Evolutionary conservation across 1,140 invertebrate genomes (phyloP), one percentile per base, ranked within the genome.

Genomic region (Spodoptera frugiperda): DNA sequence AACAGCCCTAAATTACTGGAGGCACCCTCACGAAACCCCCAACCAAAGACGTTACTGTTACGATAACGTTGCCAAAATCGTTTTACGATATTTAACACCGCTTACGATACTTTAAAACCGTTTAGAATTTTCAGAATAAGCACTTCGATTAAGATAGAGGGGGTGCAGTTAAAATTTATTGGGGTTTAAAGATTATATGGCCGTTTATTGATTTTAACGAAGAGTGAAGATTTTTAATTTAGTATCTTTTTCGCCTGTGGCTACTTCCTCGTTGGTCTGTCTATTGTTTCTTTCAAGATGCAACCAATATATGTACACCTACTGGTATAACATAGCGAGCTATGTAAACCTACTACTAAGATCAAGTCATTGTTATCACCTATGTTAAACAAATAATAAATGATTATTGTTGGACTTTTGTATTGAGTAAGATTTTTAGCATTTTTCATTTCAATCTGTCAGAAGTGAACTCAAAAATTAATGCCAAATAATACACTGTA

Each of bases 31-130:
- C 39, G 19, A 21, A 11, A 59, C 19, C 21, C 17, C 11, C 2
- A 11, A 14, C 25, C 17, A 71, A 65, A 44, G 44, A 65, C 76
- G 79, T 85, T 82, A 87, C 79, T 81, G 78, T 85, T 76, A 82
- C 79, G 77, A 77, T 85, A 87, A 85, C 81, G 81, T 72, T 74
- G 67, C 80, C 76, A 78, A 79, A 82, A 87, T 73, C 79, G 80
- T 59, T 83, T 80, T 80, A 82, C 82, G 82, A 85, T 86, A 86
- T 82, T 87, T 80, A 82, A 86, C 33, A 51, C 30, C 57, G 46
- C 30, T 74, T 33, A 49, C 19, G 19, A 57, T 49, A 61, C 55
- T 63, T 39, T 74, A 59, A 74, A 19, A 74, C 19, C 71, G 71
- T 61, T 59, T 15, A 19, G 65, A n/a, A 68, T 68, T 68, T 68